phyloP scores from a whole-genome alignment of 2,113 vertebrate genomes.

The Helogale parvula region DNA sequence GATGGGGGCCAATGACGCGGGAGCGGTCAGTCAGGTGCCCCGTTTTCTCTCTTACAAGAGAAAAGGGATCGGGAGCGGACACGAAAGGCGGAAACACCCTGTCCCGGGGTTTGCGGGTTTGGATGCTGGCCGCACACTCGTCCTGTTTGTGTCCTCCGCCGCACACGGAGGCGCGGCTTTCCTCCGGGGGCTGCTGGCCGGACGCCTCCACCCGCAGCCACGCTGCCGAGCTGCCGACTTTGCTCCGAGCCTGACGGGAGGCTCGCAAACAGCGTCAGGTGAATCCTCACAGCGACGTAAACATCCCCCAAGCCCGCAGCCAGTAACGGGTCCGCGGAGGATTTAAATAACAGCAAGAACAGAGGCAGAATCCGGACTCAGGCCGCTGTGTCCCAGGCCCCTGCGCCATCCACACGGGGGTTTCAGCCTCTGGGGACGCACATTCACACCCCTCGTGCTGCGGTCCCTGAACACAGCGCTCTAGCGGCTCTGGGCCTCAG shows the following conservation, averaged over 20 bases:
- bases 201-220: neutral
- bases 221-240: neutral
- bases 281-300: neutral
- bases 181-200: neutral
- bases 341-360: neutral
- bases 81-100: accelerated
- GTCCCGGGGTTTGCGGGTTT: accelerated
- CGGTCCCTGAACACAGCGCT: neutral
- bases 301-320: neutral
- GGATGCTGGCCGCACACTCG: accelerated
- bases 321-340: neutral
- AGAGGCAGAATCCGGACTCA: accelerated
- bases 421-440: no score
- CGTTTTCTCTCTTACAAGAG: neutral
- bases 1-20: neutral
- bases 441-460: neutral
- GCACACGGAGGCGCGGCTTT: neutral
- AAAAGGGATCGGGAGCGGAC: neutral
- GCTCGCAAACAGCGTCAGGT: neutral
- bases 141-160: neutral
- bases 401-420: neutral
- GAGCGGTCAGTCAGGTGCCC: neutral
- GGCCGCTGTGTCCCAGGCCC: neutral
- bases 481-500: neutral
- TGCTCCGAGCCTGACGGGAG: neutral